A percentile compares a stretch with the other conserved stretches of the same genome.
These are phyloP conservation scores for Pseudocheirus occidentalis DNA, from an alignment of 2,797 vertebrate species.

Conservation along the genomic window DNA sequence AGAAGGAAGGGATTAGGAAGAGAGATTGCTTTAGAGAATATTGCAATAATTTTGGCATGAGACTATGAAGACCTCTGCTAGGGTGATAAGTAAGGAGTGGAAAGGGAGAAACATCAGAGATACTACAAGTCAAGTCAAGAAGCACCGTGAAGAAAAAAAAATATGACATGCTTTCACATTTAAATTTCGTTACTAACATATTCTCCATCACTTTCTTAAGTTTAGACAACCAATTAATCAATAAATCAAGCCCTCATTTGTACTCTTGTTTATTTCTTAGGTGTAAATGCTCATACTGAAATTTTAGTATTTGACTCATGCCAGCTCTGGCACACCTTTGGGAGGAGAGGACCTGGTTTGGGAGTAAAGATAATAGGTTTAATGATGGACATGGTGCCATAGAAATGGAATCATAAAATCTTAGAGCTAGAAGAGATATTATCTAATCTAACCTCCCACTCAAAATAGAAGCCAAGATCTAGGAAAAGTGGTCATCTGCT, in stretches of 20 bases:
- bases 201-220: neutral
- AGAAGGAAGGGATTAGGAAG: neutral
- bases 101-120: too few species aligned
- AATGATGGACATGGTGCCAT: neutral
- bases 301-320: neutral
- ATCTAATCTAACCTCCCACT: neutral
- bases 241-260: neutral
- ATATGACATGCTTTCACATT: neutral
- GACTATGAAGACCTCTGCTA: neutral
- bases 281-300: neutral
- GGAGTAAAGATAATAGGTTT: neutral
- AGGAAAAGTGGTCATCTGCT: neutral
- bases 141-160: neutral
- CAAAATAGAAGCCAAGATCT: neutral
- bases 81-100: too few species aligned
- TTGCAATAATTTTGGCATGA: neutral
- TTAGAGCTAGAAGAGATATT: neutral
- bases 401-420: neutral
- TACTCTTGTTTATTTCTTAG: neutral
- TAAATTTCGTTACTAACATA: neutral
- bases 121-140: neutral
- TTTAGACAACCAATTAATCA: neutral
- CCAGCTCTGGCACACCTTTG: neutral
- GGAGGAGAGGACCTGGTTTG: neutral
- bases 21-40: neutral